phyloP scores from a whole-genome alignment of 2,797 vertebrate species.

The Taenioides sp. region DNA sequence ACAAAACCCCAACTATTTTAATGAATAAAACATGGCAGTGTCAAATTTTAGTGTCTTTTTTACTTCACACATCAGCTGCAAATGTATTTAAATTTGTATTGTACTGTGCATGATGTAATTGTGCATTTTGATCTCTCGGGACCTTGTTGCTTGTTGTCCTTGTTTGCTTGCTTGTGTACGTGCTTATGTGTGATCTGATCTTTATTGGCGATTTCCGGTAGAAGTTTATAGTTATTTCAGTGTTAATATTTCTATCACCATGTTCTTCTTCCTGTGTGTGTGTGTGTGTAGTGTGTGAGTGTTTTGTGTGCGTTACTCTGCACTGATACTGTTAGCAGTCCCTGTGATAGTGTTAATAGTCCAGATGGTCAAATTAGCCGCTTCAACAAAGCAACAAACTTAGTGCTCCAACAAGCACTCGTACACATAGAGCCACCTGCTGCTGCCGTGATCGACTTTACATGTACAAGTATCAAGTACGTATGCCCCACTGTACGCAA shows the following conservation, averaged over 20 bases:
- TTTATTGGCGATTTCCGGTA: conserved; percentile 49
- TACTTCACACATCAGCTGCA: neutral
- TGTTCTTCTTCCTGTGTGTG: conserved; percentile 8
- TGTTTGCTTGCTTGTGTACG: conserved; percentile 28
- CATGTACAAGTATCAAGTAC: conserved; percentile 47
- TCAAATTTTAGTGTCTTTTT: neutral
- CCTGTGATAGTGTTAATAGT: conserved; percentile 70
- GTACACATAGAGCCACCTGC: conserved; percentile 57
- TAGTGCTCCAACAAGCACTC: conserved; percentile 55
- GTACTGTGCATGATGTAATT: conserved; percentile 43
- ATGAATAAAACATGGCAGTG: neutral
- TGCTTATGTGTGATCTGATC: conserved; percentile 41
- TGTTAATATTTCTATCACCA: conserved; percentile 5
- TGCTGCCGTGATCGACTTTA: conserved; percentile 62
- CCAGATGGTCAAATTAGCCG: conserved; percentile 80
- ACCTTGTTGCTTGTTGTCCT: conserved; percentile 23
- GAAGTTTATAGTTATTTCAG: conserved; percentile 11
- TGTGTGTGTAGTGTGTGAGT: neutral
- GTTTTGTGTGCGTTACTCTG: conserved; percentile 18
- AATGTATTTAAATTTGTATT: neutral
- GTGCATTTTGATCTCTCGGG: conserved; percentile 6
- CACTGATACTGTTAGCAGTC: conserved; percentile 65
- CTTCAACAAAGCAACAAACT: conserved; percentile 80
- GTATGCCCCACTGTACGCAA: conserved; percentile 37
- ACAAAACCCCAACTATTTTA: neutral